Base-by-base conservation (phyloP, 2,888 invertebrate genomes). In the Ischnura elegans region DNA sequence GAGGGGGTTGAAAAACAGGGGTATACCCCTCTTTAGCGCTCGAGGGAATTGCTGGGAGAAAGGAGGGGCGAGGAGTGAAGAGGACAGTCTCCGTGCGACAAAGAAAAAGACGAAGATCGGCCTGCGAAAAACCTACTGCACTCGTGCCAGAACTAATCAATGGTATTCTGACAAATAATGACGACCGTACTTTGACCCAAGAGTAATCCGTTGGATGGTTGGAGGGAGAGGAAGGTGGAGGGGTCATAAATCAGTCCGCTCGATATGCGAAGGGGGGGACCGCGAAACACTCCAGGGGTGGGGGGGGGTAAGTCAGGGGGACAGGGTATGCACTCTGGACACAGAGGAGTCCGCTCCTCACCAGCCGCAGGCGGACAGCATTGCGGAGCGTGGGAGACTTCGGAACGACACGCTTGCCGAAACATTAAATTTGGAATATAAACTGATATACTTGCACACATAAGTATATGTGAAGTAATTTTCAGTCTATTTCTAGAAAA, bases 151-250 rank as follows among this genome's bases (percentile, higher is more conserved):
- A 90, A 90, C 90, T 90, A 90, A 90, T 90, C 90, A 90, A 90
- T 90, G 90, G 90, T 90, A 46, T 94, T 93, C 87, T 93, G 94
- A 93, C 94, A 94, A 94, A 94, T 94, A 94, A 94, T 93, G 76
- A 87, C 94, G 86, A 87, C 76, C 66, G 94, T 93, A 85, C 93
- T 93, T 87, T 94, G 93, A 93, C 93, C 93, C 93, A 93, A 85
- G 93, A 93, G 90, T 43, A 66, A 93, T 87, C 93, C 93, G 93
- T 55, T 25, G 85, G 86, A 55, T 42, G 76, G 51, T 6, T 29
- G 76, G 36, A 76, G n/a, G 29, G 66, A 36, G 76, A 76, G 29
- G 36, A 13, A 16, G 36, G 66, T 6, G 66, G 25, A 76, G 76
- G 13, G 61, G 76, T 66, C 94, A 94, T 94, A 94, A 94, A 94